Base-by-base conservation (phyloP, 2,797 vertebrate genomes). In the Percopsis omiscomaycus region DNA sequence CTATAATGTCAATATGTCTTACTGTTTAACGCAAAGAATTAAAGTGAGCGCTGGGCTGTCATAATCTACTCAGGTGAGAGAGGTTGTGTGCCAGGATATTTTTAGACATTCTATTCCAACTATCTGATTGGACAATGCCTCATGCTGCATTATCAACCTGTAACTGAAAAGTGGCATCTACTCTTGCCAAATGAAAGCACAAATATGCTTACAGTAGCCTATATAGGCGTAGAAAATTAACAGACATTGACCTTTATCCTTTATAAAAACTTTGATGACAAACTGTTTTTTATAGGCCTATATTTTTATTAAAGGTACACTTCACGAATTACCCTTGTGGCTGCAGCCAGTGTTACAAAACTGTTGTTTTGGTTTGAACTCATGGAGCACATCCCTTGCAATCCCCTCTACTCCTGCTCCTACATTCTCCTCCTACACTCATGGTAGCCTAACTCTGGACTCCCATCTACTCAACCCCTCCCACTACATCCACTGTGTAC, bases 51-150 rank as follows among this genome's bases (percentile, higher is more conserved):
- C 62, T 37, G 44, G 52, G 54, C 53, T 45, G 53, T 3, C 28
- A 0, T 75, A 71, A 75, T 77, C 77, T 65, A 50, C 47, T 69
- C 66, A 61, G 66, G 49, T 47, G 10, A 67, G 11, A 46, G 15
- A 44, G 3, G 6, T 37, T 27, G 14, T 15, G 16, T 11, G 28
- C 3, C 3, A 59, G 62, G 59, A 12, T 68, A 77, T 76, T 73
- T 73, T 13, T 61, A 55, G 72, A 59, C 62, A 32, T 51, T 28
- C 3, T 22, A n/a, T 1, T 45, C 6, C 53, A 15, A 47, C 49
- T 8, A 11, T 32, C 73, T 64, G 46, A 56, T 28, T 54, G 48
- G 45, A 59, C 16, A 37, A 37, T 37, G 32, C 6, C 30, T 32
- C 30, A 32, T 4, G 1, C 48, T 16, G n/a, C 5, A 6, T 32